Conservation (phyloP, 2,888 invertebrate genomes). For the Zhengitettix transpicula region DNA sequence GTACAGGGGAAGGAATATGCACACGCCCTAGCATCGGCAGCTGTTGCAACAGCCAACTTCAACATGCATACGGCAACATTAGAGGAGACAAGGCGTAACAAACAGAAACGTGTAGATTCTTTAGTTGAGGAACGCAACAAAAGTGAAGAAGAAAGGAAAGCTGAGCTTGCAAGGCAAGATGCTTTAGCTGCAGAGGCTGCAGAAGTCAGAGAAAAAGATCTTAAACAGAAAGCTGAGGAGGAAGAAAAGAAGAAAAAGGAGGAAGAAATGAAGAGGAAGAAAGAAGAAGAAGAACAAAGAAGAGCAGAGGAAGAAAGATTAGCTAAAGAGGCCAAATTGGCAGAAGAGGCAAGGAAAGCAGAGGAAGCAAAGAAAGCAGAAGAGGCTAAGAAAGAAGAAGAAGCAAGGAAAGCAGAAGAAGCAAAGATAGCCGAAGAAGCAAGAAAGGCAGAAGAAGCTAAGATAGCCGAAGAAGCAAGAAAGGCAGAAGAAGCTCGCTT, state of each 20-base stretch:
- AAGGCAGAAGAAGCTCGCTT: neutral
- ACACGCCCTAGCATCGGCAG: neutral
- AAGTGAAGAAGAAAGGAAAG: neutral
- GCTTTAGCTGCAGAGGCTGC: neutral
- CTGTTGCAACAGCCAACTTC: neutral
- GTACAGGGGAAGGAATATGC: neutral
- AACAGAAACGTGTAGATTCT: neutral
- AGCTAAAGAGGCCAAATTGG: neutral
- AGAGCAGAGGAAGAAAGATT: neutral
- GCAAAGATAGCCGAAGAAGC: neutral
- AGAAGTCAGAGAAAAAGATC: neutral
- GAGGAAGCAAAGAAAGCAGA: neutral
- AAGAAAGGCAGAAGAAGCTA: neutral
- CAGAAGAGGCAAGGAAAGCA: neutral
- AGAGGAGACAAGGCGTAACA: neutral
- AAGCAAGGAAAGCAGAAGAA: neutral
- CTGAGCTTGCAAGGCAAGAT: neutral
- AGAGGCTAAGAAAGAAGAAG: neutral
- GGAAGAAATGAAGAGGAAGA: neutral
- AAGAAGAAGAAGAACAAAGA: neutral
- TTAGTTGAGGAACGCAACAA: neutral
- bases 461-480: neutral
- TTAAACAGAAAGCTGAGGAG: neutral
- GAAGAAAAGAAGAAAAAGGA: neutral
- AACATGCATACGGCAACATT: neutral